Evolutionary conservation across 2,113 vertebrate genomes (phyloP).

Genomic region (Dicentrarchus labrax): DNA sequence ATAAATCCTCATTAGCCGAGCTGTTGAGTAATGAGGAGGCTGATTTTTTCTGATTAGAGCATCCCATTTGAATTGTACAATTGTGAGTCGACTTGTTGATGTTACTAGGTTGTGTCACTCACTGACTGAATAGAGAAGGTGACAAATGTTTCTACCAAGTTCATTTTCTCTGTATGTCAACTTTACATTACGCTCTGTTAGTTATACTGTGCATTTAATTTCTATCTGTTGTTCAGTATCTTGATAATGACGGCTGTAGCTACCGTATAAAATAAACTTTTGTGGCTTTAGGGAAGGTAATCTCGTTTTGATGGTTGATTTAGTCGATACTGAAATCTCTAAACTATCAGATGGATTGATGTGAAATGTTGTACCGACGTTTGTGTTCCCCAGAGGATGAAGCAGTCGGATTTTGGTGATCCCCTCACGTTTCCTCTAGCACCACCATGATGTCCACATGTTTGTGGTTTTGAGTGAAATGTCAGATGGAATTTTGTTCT

Average conservation of each 20-base stretch:
- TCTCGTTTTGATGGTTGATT: background rate
- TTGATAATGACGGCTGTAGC: background rate
- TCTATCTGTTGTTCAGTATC: background rate
- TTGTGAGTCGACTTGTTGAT: background rate
- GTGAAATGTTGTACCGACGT: background rate
- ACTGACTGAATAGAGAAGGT: background rate
- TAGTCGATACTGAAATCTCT: background rate
- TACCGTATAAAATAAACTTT: background rate
- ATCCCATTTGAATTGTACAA: conserved; percentile 8
- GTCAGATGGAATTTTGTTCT: too few species aligned
- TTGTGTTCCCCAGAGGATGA: background rate
- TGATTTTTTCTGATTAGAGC: conserved; percentile 2
- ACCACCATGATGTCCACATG: background rate
- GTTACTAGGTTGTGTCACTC: background rate
- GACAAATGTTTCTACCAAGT: conserved; percentile 16
- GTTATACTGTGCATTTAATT: background rate
- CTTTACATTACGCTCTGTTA: background rate
- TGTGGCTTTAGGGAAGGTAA: background rate
- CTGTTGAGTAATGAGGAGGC: background rate
- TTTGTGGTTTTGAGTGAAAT: too few species aligned
- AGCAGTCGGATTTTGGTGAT: background rate
- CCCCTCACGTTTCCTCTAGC: background rate
- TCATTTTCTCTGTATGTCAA: conserved; percentile 22
- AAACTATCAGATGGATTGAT: background rate
- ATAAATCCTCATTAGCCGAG: background rate